A percentile compares a stretch with the other conserved stretches of the same genome.
Evolutionary conservation across 2,113 vertebrate species (phyloP).

Genomic region (Cheirogaleus medius): DNA sequence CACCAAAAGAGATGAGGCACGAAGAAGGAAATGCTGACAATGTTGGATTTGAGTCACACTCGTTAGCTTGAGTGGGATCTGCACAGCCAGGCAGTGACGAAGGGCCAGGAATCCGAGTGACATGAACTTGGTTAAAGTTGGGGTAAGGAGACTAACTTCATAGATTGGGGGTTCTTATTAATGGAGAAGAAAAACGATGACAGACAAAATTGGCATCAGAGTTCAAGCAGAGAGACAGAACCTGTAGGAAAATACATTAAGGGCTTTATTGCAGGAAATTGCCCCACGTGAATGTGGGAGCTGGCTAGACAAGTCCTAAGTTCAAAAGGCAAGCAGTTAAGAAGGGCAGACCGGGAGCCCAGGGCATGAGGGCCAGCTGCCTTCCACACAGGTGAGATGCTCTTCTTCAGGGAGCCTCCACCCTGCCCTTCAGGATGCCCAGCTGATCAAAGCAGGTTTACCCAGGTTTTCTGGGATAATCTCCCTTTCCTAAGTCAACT

Average conservation of each 20-base stretch:
- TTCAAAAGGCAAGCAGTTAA: neutral
- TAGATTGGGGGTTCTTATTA: neutral
- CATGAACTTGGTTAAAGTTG: neutral
- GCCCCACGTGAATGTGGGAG: rapidly evolving
- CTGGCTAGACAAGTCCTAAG: neutral
- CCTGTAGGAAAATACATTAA: neutral
- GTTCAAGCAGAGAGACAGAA: neutral
- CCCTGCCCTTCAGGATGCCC: neutral
- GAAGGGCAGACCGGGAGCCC: rapidly evolving
- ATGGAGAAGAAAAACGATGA: neutral
- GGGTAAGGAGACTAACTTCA: neutral
- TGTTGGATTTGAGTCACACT: neutral
- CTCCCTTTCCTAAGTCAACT: neutral
- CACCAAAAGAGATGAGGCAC: neutral
- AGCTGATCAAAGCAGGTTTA: neutral
- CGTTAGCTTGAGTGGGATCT: rapidly evolving
- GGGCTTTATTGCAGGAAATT: neutral
- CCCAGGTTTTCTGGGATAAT: neutral
- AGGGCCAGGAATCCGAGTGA: neutral
- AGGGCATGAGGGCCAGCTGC: neutral
- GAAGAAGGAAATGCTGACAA: neutral
- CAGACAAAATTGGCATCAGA: neutral
- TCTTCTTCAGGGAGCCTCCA: neutral
- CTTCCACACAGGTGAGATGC: rapidly evolving
- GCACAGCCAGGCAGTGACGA: neutral